A percentile compares a stretch with the other conserved stretches of the same genome.
Evolutionary conservation across 2,797 vertebrate genomes (phyloP).

Genomic region (Columba guinea): DNA sequence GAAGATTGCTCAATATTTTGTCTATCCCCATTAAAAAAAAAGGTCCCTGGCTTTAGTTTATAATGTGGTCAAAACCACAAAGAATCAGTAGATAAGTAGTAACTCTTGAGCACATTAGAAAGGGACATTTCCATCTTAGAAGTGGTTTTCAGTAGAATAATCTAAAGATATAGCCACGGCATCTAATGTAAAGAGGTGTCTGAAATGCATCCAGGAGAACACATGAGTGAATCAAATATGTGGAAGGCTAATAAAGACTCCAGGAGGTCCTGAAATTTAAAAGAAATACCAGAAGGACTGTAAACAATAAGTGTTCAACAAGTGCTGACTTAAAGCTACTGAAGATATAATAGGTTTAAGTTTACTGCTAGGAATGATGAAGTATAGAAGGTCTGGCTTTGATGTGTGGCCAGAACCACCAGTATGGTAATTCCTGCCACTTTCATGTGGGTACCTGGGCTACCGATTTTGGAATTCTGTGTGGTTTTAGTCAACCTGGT

Average conservation of each 20-base stretch:
- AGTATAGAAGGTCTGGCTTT: conserved; percentile 66
- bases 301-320: conserved; percentile 73
- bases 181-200: neutral
- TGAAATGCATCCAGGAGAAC: neutral
- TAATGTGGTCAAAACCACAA: neutral
- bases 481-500: conserved; percentile 71
- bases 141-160: neutral
- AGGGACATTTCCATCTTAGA: neutral
- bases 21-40: neutral
- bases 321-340: conserved; percentile 70
- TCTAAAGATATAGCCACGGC: neutral
- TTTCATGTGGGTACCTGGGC: conserved; percentile 74
- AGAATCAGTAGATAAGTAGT: neutral
- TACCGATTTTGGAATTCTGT: conserved; percentile 69
- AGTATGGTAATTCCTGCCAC: conserved; percentile 59
- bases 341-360: conserved; percentile 73
- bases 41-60: neutral
- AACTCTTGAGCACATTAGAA: neutral
- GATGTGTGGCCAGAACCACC: conserved; percentile 70
- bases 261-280: neutral
- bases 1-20: neutral
- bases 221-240: neutral
- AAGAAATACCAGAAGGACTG: conserved; percentile 57
- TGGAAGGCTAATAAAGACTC: neutral
- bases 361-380: conserved; percentile 75